Percentiles rank a stretch among this genome's conserved stretches.
Evolutionary conservation across 1,140 invertebrate species (phyloP).

Genomic region (Ceratina australensis): DNA sequence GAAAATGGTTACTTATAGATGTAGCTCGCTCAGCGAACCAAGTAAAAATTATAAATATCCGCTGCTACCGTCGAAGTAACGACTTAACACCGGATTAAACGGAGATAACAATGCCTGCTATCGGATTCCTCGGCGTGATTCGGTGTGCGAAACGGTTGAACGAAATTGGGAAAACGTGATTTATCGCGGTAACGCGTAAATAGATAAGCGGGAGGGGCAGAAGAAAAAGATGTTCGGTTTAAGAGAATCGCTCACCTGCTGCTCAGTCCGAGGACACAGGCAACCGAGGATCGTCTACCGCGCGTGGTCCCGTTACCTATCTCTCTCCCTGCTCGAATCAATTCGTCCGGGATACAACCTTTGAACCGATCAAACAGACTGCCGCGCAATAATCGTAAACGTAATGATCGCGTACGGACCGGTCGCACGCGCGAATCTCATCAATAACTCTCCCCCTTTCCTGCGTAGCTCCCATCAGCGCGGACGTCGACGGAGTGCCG

Average conservation of each 20-base stretch:
- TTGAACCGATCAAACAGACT: conserved; percentile 25
- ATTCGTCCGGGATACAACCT: conserved; percentile 9
- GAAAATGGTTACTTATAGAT: not conserved
- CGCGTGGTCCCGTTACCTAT: not conserved
- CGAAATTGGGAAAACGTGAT: conserved; percentile 15
- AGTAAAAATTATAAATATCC: not conserved
- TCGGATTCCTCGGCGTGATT: not conserved
- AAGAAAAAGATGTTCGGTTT: conserved; percentile 11
- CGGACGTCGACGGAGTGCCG: conserved; percentile 55
- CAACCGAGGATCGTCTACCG: conserved; percentile 14
- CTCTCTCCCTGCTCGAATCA: not conserved
- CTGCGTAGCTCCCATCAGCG: conserved; percentile 55
- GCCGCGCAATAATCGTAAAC: conserved; percentile 39
- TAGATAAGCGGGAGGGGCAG: conserved; percentile 52
- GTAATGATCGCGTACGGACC: conserved; percentile 36
- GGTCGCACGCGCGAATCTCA: conserved; percentile 41
- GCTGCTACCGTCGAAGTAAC: not conserved
- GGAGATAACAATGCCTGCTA: too few species aligned
- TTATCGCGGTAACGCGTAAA: conserved; percentile 54
- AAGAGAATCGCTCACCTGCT: conserved; percentile 48
- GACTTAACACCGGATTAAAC: too few species aligned
- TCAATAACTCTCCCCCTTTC: conserved; percentile 50
- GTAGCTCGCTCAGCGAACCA: not conserved
- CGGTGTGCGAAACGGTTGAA: not conserved
- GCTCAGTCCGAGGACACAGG: conserved; percentile 40